Base-by-base conservation (phyloP, 2,113 vertebrate genomes). In the Greenwoodochromis staneri region DNA sequence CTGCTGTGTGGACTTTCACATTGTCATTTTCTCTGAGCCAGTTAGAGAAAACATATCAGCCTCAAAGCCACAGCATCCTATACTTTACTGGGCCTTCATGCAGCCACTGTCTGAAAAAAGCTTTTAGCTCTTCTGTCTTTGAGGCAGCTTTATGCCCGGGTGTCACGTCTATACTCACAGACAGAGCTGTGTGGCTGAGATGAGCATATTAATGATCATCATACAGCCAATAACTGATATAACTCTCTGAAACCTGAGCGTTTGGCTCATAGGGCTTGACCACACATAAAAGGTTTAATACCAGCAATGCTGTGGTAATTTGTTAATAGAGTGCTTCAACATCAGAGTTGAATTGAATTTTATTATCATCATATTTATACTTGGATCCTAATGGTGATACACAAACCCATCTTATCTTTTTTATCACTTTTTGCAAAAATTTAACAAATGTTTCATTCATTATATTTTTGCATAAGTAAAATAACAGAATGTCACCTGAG, bases 141-240 rank as follows among this genome's bases (percentile, higher is more conserved):
- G 38, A 73, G 13, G n/a, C 21, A 27, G 38, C 38, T 73, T 73
- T 0, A 24, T 73, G 13, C 3, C 13, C 8, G 13, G 0, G n/a
- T 42, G 38, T 42, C 13, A 24, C 8, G 3, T 16, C 5, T 42
- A 21, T 9, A 14, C 36, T 71, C n/a, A 71, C n/a, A 42, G 3
- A 9, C 66, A 24, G 38, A 73, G 21, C 66, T 73, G 38, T 73
- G 66, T 45, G 66, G 2, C 38, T 45, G 38, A 73, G 66, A 1
- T 1, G 66, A 73, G 21, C 38, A 7, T 27, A 14, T 6, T 45
- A 16, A 73, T 0, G 66, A 27, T 73, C 13, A 0, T 73, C 38
- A 16, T 27, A 17, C 66, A 73, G 13, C 66, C 66, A 71, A 9
- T 24, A 71, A 24, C 21, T 9, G 38, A 71, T 9, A 71, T 9